A percentile compares a stretch with the other conserved stretches of the same genome.
These are phyloP conservation scores for Gnatocerus cornutus DNA, from an alignment of 2,888 invertebrate genomes.

Conservation along the genomic window DNA sequence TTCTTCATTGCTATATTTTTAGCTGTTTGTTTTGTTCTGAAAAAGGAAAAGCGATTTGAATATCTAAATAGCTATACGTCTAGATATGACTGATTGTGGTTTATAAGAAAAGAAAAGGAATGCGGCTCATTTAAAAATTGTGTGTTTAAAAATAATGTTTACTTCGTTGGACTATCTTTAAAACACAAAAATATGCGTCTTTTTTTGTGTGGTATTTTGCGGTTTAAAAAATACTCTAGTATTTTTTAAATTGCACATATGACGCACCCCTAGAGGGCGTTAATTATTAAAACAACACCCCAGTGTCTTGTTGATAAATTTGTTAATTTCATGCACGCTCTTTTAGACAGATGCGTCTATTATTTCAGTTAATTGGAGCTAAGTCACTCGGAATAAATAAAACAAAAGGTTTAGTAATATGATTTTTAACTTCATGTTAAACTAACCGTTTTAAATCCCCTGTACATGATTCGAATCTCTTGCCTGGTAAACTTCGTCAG, in stretches of 20 bases:
- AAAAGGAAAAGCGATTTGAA: neutral
- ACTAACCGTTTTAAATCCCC: slow-evolving; percentile 96
- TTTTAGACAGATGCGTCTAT: neutral
- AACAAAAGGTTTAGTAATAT: neutral
- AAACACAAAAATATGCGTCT: no score
- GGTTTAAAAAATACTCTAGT: no score
- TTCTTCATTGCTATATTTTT: slow-evolving; percentile 9
- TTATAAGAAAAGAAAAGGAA: no score
- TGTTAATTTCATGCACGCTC: neutral
- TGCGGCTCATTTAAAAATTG: no score
- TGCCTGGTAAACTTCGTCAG: slow-evolving; percentile 96
- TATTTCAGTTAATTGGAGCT: slow-evolving; percentile 1
- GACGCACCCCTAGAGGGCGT: neutral
- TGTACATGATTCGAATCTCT: slow-evolving; percentile 97
- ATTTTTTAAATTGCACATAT: neutral
- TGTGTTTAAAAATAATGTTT: no score
- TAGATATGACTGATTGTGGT: slow-evolving; percentile 9
- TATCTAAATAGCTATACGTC: neutral
- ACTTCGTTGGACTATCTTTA: no score
- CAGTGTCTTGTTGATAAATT: slow-evolving; percentile 9
- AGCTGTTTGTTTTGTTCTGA: neutral
- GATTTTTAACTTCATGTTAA: no score
- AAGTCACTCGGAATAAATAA: neutral
- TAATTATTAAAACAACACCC: slow-evolving; percentile 28
- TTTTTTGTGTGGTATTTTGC: no score